Evolutionary conservation across 1,140 invertebrate genomes (phyloP), one percentile per base, ranked within the genome.

Genomic region (Macrotrachela quadricornifera): DNA sequence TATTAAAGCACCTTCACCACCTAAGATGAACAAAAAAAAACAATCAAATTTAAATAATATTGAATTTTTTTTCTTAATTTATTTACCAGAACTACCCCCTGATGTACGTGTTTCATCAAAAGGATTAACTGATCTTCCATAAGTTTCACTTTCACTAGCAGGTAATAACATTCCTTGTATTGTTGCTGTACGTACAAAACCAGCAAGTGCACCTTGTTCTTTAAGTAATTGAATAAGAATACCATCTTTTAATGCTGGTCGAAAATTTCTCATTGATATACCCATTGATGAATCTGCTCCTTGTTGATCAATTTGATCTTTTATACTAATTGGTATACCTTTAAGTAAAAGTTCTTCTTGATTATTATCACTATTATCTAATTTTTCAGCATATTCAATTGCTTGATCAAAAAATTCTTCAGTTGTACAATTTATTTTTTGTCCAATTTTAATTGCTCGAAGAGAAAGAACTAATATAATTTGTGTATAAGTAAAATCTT

Each of bases 91-190:
- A 55, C 66, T 68, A 38, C 67, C 67, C 11, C 67, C 67, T 10
- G 66, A 64, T 41, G 65, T 68, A 16, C 63, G 57, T 12, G 56
- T 57, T 14, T 59, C 60, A 46, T 91, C 79, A 63, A 91, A 91
- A 0, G 88, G 83, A 70, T 94, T 95, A 30, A 77, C 78, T 0
- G 83, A 82, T 43, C 69, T 63, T 1, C 85, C 90, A 61, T 88
- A 82, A 8, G 94, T 71, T n/a, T 75, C 78, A 66, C 21, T 30
- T 30, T 95, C 94, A 44, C 76, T 76, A 10, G 80, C 81, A 67
- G 92, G 87, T 79, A 82, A 88, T 64, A 65, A 68, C 64, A 68
- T 67, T 54, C 67, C 68, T 57, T 84, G 76, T 30, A 91, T 88
- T 63, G 83, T 85, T 43, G 90, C 68, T 71, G 83, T 83, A 1